Percentiles rank a stretch among this genome's conserved stretches.
These are phyloP conservation scores for Andrena haemorrhoa DNA, from an alignment of 2,888 invertebrate genomes.

Conservation along the genomic window DNA sequence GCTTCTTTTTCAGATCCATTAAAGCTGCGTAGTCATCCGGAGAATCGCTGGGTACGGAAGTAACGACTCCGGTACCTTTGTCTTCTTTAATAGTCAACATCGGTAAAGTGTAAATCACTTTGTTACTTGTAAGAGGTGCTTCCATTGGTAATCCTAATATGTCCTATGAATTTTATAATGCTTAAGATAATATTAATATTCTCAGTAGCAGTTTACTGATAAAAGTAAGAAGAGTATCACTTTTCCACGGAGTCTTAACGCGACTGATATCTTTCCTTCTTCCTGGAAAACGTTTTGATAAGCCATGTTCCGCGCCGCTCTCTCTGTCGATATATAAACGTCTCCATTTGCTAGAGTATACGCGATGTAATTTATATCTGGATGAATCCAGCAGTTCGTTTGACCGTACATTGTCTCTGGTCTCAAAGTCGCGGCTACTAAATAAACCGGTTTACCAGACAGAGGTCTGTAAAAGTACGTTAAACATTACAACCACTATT, in stretches of 20 bases:
- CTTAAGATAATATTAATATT: neutral
- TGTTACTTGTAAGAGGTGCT: slow-evolving; percentile 94
- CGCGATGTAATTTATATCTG: slow-evolving; percentile 97
- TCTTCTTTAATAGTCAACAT: slow-evolving; percentile 99
- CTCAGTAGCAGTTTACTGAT: neutral
- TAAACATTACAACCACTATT: slow-evolving; percentile 20
- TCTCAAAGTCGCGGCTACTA: slow-evolving; percentile 98
- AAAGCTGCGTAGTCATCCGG: slow-evolving; percentile 99
- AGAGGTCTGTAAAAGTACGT: slow-evolving; percentile 85
- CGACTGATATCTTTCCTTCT: slow-evolving; percentile 91
- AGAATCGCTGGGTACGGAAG: slow-evolving; percentile 99
- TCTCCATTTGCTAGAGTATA: slow-evolving; percentile 91
- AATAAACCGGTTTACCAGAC: slow-evolving; percentile 87
- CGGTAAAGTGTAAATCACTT: slow-evolving; percentile 95
- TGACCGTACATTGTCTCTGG: slow-evolving; percentile 99
- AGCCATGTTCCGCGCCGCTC: slow-evolving; percentile 97
- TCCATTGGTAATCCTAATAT: slow-evolving; percentile 93
- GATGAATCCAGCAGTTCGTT: slow-evolving; percentile 99
- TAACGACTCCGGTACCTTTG: slow-evolving; percentile 99
- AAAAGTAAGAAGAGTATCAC: slow-evolving; percentile 81
- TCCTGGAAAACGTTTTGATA: slow-evolving; percentile 95
- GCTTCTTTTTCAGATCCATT: slow-evolving; percentile 97
- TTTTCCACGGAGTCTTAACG: slow-evolving; percentile 90
- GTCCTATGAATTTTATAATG: slow-evolving; percentile 84
- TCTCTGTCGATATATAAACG: slow-evolving; percentile 93